Base-by-base conservation (phyloP, 2,888 invertebrate species). In the Pomacea canaliculata region DNA sequence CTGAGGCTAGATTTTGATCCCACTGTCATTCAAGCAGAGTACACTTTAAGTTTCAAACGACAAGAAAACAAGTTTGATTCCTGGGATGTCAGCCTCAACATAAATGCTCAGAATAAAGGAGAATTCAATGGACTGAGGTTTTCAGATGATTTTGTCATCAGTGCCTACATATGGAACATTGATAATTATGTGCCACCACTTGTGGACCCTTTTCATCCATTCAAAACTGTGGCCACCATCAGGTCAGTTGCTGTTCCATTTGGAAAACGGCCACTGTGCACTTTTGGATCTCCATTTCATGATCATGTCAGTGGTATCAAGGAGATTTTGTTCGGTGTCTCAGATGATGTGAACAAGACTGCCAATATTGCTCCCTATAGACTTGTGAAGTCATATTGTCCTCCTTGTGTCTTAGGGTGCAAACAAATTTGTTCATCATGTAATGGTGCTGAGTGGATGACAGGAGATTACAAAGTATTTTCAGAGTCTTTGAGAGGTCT, bases 31-130 rank as follows among this genome's bases (percentile, higher is more conserved):
- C 12, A 56, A 2, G 68, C 68, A 7, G 48, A 73, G 19, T 73
- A 73, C 60, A 60, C 48, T 59, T 46, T 73, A 19, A 73, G 23
- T 23, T 56, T 73, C 23, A 16, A 19, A 19, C 49, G 13, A 19
- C n/a, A 70, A n/a, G 81, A 81, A 66, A 71, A 78, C 18, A 78
- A 78, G 1, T 37, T 82, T 56, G 77, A 76, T 7, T 73, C 76
- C 10, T 85, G 85, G 65, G 75, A 68, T 27, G 78, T 85, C 13
- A 76, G 75, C 8, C 81, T 85, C 1, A 76, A 65, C 65, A 79
- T 85, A 10, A 84, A 83, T 63, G 81, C 79, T 12, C 78, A 83
- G 19, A 70, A 76, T 16, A 75, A 76, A 63, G 73, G 79, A n/a
- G 74, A 80, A 12, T 83, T 84, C 62, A 73, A 67, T 60, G 73